Evolutionary conservation across 2,888 invertebrate species (phyloP), one percentile per base, ranked within the genome.

Genomic region (Watsonalla cultraria): DNA sequence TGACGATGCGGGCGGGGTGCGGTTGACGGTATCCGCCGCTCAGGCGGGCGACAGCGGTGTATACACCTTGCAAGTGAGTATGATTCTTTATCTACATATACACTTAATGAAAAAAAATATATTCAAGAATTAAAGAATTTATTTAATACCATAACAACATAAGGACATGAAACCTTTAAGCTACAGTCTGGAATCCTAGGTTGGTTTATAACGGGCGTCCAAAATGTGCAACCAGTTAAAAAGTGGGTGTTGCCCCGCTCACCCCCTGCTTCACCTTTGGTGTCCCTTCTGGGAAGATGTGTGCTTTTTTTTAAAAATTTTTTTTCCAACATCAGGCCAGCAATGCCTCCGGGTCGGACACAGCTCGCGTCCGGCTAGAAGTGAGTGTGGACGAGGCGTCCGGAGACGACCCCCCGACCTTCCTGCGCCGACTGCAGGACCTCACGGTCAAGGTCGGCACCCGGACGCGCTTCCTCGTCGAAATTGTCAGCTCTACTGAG

Each of bases 371-470:
- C 54, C 80, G 83, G 5, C 73, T 92, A 78, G 84, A 93, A 82
- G 91, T 93, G 65, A 72, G 84, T 5, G 70, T 94, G 49, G 93
- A 92, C 59, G 93, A 92, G 74, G 84, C 91, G n/a, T 89, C 89
- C 2, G 94, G 94, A 51, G 95, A 95, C 58, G 94, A 94, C 82
- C 95, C 95, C 8, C 98, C 98, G 33, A 92, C 94, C 63, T 97
- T 98, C 87, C 90, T 97, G 59, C 93, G 97, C 58, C 92, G 96
- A 60, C 93, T 98, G 52, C 95, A 94, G 74, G 97, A 98, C 85
- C 93, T 97, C 53, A 94, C 96, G 11, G 97, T 96, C 57, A 97
- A 97, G 90, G 97, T 98, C 74, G 97, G 97, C 74, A 96, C 96
- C 47, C 92, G 97, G 72, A 95, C 96, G 0, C 92, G 97, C 67